phyloP scores from a whole-genome alignment of 2,888 invertebrate species.

The Hydraecia micacea region DNA sequence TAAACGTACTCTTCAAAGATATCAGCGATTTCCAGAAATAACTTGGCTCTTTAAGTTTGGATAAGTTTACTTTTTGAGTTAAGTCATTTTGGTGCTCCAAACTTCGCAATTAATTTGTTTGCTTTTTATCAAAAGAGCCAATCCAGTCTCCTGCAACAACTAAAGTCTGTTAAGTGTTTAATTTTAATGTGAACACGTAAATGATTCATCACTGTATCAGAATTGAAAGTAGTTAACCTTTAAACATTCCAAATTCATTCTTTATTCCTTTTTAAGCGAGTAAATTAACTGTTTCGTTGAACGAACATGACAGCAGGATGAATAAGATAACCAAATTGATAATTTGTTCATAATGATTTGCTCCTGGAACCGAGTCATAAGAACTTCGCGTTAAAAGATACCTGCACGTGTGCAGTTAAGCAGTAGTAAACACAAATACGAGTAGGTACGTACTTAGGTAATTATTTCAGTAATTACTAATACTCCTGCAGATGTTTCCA shows the following conservation, averaged over 20 bases:
- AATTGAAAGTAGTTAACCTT: conserved; percentile 49
- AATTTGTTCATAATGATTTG: conserved; percentile 67
- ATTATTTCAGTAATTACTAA: conserved; percentile 45
- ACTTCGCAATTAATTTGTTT: conserved; percentile 21
- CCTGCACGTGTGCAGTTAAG: not conserved
- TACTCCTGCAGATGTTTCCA: conserved; percentile 46
- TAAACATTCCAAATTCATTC: conserved; percentile 13
- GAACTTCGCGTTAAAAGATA: conserved; percentile 58
- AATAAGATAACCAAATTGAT: conserved; percentile 64
- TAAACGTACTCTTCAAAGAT: not conserved
- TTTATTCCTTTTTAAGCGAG: not conserved
- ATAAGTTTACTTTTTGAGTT: conserved; percentile 28
- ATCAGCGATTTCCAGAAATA: conserved; percentile 15
- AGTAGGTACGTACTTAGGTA: conserved; percentile 25
- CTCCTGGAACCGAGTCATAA: conserved; percentile 46
- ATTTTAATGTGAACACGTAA: conserved; percentile 4
- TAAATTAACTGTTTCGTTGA: not conserved
- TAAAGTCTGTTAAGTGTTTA: not conserved
- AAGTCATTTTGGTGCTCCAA: conserved; percentile 10
- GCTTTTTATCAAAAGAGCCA: conserved; percentile 8
- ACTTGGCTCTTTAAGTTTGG: conserved; percentile 14
- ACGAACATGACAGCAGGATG: not conserved
- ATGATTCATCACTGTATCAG: conserved; percentile 2
- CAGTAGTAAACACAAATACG: conserved; percentile 17
- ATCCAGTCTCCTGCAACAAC: not conserved